Conservation (phyloP, 2,888 invertebrate genomes). For the Archaeoteleia sp. region DNA sequence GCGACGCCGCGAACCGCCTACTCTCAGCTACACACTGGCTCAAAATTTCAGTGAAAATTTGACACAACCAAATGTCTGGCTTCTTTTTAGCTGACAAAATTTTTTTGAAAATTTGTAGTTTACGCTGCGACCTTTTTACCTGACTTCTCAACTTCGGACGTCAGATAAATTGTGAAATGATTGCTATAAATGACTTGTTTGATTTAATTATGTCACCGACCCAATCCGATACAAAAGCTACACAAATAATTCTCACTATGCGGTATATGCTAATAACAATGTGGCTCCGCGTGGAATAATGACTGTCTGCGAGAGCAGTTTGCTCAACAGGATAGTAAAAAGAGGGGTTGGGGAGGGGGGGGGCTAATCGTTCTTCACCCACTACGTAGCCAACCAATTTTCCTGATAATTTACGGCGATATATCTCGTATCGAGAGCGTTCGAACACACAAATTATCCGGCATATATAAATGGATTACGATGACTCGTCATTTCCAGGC, state of each 20-base stretch:
- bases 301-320: conserved; percentile 2
- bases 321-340: conserved; percentile 2
- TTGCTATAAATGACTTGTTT: no score
- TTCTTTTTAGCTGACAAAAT: no score
- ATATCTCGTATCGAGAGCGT: conserved; percentile 7
- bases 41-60: no score
- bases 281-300: conserved; percentile 11
- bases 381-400: conserved; percentile 4
- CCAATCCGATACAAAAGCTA: conserved; percentile 5
- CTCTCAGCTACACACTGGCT: no score
- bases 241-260: conserved; percentile 7
- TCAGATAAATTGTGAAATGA: no score
- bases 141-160: no score
- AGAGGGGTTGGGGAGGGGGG: no score
- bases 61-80: no score
- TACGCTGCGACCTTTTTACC: no score
- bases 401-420: conserved; percentile 9
- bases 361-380: neutral
- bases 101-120: no score
- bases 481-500: neutral
- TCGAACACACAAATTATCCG: conserved; percentile 4
- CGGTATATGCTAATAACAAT: conserved; percentile 16
- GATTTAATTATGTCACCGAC: neutral
- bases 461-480: conserved; percentile 1
- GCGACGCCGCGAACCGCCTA: no score